phyloP scores from a whole-genome alignment of 2,797 vertebrate species.

The Oophaga sylvatica region DNA sequence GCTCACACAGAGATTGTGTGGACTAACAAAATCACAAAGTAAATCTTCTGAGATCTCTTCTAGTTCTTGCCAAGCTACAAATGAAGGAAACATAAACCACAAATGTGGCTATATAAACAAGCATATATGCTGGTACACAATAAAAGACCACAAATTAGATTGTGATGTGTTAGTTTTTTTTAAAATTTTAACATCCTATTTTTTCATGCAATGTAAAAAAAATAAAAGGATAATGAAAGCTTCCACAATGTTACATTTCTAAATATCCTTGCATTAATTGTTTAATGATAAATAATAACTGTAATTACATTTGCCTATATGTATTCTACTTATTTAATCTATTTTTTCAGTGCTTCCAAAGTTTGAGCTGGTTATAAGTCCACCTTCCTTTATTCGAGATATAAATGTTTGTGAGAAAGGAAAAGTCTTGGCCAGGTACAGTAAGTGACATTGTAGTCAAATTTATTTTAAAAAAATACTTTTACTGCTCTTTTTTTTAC shows the following conservation, averaged over 20 bases:
- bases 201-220: not conserved
- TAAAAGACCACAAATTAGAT: too few relatives aligned
- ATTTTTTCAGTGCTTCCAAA: conserved; percentile 81
- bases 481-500: not conserved
- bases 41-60: too few relatives aligned
- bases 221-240: too few relatives aligned
- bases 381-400: conserved; percentile 84
- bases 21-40: too few relatives aligned
- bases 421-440: conserved; percentile 84
- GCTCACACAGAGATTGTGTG: too few relatives aligned
- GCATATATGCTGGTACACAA: too few relatives aligned
- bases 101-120: too few relatives aligned
- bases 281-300: not conserved
- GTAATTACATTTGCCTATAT: not conserved
- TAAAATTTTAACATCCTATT: not conserved
- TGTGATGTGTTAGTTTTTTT: too few relatives aligned
- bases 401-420: conserved; percentile 83
- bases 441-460: conserved; percentile 7
- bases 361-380: conserved; percentile 86
- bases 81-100: too few relatives aligned
- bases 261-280: not conserved
- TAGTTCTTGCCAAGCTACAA: too few relatives aligned
- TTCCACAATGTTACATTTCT: not conserved
- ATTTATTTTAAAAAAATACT: not conserved
- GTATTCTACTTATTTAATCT: too few relatives aligned